Conservation (phyloP, 53 echinoderm and acorn worm genomes). For the Arbacia lixula region DNA sequence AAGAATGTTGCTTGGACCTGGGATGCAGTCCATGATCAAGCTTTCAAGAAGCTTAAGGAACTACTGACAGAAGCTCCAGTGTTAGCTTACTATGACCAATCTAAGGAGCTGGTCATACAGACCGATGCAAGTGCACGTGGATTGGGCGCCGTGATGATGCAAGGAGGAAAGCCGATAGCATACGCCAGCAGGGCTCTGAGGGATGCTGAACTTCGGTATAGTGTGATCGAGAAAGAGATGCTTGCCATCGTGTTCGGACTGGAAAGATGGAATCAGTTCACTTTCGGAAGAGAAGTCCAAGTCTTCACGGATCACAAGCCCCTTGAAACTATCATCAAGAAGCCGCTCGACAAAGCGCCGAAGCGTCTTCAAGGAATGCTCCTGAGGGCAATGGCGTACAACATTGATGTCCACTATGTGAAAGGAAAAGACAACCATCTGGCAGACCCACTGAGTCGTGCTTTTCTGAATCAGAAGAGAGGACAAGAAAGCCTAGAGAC, state of each 20-base stretch:
- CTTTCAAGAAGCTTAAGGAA: conserved; percentile 56
- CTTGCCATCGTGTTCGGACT: conserved; percentile 67
- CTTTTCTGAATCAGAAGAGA: conserved; percentile 35
- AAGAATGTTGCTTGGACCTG: conserved; percentile 65
- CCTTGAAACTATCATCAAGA: conserved; percentile 48
- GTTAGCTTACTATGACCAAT: conserved; percentile 53
- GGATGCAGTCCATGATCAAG: conserved; percentile 53
- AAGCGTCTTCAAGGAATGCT: conserved; percentile 59
- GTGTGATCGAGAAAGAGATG: conserved; percentile 72
- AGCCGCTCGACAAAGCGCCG: conserved; percentile 61
- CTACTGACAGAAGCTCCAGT: conserved; percentile 54
- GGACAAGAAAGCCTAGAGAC: conserved; percentile 58
- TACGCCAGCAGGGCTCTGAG: conserved; percentile 65
- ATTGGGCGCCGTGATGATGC: conserved; percentile 54
- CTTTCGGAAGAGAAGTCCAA: conserved; percentile 64
- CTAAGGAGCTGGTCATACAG: conserved; percentile 29
- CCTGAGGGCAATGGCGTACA: conserved; percentile 47
- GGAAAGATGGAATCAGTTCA: conserved; percentile 76
- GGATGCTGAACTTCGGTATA: conserved; percentile 62
- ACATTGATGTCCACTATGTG: conserved; percentile 23
- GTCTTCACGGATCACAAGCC: conserved; percentile 64
- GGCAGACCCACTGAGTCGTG: conserved; percentile 60
- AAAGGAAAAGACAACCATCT: conserved; percentile 54
- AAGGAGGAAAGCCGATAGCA: conserved; percentile 67
- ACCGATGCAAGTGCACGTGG: conserved; percentile 60